Percentiles rank a stretch among this genome's conserved stretches.
Conservation (phyloP, 2,888 invertebrate species). For the Leptopilina myrica region DNA sequence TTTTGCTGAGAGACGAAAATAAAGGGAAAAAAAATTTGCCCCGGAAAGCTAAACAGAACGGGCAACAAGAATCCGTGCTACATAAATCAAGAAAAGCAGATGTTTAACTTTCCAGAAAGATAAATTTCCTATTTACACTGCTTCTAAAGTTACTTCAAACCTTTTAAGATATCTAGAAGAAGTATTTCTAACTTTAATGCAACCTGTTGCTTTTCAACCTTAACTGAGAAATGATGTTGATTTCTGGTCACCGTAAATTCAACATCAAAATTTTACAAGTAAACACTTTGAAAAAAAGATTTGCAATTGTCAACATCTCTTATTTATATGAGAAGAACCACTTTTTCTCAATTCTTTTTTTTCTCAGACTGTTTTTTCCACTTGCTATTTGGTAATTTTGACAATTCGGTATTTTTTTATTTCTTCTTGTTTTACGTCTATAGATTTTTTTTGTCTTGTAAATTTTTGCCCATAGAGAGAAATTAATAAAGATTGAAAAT, state of each 20-base stretch:
- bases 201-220: slow-evolving; percentile 34
- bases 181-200: slow-evolving; percentile 34
- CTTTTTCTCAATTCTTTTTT: neutral
- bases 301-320: neutral
- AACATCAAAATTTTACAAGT: neutral
- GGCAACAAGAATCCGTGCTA: neutral
- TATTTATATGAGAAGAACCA: too few species aligned
- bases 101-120: slow-evolving; percentile 28
- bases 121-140: slow-evolving; percentile 27
- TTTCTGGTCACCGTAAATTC: neutral
- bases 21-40: too few species aligned
- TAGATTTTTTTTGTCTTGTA: too few species aligned
- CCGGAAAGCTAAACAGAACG: neutral
- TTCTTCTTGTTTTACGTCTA: too few species aligned
- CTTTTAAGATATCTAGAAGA: slow-evolving; percentile 29
- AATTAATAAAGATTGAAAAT: too few species aligned
- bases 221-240: slow-evolving; percentile 26
- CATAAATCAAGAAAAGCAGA: slow-evolving; percentile 24
- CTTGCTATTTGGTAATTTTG: too few species aligned
- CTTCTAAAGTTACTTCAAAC: slow-evolving; percentile 19
- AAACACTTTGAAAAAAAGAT: neutral
- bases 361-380: too few species aligned
- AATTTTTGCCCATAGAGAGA: too few species aligned
- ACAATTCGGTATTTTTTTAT: too few species aligned
- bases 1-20: too few species aligned